Conservation (phyloP, 2,888 invertebrate genomes). For the Caradrina clavipalpis region DNA sequence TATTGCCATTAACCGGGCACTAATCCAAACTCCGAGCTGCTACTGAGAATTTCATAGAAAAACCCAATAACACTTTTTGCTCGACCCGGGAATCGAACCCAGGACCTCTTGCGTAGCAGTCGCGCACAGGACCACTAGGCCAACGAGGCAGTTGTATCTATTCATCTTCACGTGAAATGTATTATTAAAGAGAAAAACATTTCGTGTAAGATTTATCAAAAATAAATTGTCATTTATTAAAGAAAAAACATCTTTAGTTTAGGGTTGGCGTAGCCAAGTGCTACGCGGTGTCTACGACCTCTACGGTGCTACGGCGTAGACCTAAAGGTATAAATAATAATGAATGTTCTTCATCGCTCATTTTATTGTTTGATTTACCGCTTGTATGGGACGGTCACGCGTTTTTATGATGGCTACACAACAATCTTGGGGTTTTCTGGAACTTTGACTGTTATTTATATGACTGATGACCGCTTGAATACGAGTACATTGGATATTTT, state of each 20-base stretch:
- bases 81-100: too few species aligned
- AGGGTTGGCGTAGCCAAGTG: slow-evolving; percentile 3
- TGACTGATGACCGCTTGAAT: not conserved
- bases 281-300: slow-evolving; percentile 41
- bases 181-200: not conserved
- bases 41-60: too few species aligned
- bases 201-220: not conserved
- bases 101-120: too few species aligned
- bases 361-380: slow-evolving; percentile 11
- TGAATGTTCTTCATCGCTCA: not conserved
- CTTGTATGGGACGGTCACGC: not conserved
- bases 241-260: not conserved
- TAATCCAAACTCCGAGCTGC: too few species aligned
- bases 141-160: too few species aligned
- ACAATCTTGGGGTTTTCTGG: not conserved
- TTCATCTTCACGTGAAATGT: not conserved
- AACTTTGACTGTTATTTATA: not conserved
- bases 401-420: not conserved
- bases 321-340: slow-evolving; percentile 3
- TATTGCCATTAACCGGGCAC: too few species aligned
- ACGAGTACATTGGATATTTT: not conserved
- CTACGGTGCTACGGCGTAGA: slow-evolving; percentile 56
- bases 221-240: not conserved
- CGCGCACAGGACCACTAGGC: too few species aligned
- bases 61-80: too few species aligned